Percentiles rank a stretch among this genome's conserved stretches.
phyloP scores from a whole-genome alignment of 92 coral and sea anemone genomes.

The Porites divaricata region DNA sequence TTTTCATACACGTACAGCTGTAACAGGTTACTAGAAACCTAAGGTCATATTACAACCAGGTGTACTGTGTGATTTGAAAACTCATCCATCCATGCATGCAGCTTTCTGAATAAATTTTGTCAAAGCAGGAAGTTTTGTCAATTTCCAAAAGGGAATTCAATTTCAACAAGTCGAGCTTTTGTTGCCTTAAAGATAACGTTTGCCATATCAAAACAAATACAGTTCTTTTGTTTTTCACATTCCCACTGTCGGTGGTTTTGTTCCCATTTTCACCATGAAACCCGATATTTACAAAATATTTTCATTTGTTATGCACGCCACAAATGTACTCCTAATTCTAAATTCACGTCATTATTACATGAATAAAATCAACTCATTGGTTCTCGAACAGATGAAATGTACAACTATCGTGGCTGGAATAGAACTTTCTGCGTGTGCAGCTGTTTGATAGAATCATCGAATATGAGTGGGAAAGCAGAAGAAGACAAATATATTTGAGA shows the following conservation, averaged over 20 bases:
- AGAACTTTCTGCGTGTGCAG: background rate
- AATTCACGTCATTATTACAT: background rate
- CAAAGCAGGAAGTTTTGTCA: slow-evolving; percentile 26
- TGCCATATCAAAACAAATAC: slow-evolving; percentile 6
- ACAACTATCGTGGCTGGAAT: too few species aligned
- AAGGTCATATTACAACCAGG: background rate
- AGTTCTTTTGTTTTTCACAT: background rate
- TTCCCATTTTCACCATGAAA: slow-evolving; percentile 8
- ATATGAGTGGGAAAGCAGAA: background rate
- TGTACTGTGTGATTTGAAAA: background rate
- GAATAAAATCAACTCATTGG: background rate
- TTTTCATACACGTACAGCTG: background rate
- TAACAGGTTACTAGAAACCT: background rate
- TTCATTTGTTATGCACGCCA: background rate
- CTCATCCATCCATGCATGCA: background rate
- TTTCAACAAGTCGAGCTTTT: background rate
- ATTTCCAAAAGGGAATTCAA: background rate
- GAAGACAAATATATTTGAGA: background rate
- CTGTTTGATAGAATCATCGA: background rate
- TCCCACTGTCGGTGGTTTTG: background rate
- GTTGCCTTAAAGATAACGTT: slow-evolving; percentile 18
- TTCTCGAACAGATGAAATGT: background rate
- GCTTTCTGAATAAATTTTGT: background rate
- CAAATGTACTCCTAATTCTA: background rate
- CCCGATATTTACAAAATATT: background rate